Base-by-base conservation (phyloP, 2,888 invertebrate species). In the Shargacucullia verbasci region DNA sequence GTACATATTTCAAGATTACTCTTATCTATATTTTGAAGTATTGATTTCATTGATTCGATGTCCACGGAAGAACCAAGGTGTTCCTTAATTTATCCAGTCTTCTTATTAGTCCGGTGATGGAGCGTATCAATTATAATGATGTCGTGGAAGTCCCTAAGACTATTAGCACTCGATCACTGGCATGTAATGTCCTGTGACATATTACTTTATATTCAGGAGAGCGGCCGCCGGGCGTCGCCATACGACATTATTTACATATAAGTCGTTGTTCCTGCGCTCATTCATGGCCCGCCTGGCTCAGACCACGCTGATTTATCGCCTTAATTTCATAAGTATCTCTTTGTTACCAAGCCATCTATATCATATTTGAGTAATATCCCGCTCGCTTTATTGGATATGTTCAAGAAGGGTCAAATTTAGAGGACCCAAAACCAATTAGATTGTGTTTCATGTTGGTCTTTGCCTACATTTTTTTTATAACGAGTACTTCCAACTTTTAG, bases 261-360 rank as follows among this genome's bases (percentile, higher is more conserved):
- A 84, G 87, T 87, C 90, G 88, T 88, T 90, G 90, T 89, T 91
- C 89, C 87, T 82, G 79, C 56, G 85, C 85, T 90, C 92, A 91
- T 92, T 92, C 91, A 89, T 87, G 80, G 87, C 83, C 81, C 80
- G 82, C 82, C 83, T 76, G 80, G 83, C 82, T 81, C 84, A 80
- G 80, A 76, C 78, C 82, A 81, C 74, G 82, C 85, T 91, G 92
- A 94, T 93, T 93, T 93, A 93, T 93, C 82, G 88, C 87, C 87
- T 91, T 92, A 92, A 93, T 93, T 93, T 94, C 91, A 91, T 92
- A 93, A 93, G 92, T 92, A 90, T 89, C 92, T 92, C 91, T 92
- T 92, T 92, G 92, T 93, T 91, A 87, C 84, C 83, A 79, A 77
- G 81, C 79, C 86, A 83, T 90, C 87, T 87, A 88, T 88, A 86